These are phyloP conservation scores for Hyperoodon ampullatus DNA, from an alignment of 2,113 vertebrate species.

Conservation along the genomic window DNA sequence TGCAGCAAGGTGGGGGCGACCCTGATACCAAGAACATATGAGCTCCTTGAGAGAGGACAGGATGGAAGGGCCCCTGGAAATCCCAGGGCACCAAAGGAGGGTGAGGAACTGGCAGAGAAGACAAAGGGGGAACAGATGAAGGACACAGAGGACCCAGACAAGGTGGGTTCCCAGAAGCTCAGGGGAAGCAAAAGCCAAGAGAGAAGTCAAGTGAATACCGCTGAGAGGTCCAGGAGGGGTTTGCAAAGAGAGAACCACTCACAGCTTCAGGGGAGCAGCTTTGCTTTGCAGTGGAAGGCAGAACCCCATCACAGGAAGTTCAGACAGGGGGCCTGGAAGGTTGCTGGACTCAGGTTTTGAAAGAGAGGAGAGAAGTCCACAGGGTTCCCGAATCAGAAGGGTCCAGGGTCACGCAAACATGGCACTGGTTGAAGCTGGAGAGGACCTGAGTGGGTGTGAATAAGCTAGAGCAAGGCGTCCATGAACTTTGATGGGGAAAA, in stretches of 20 bases:
- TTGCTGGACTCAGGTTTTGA: not conserved
- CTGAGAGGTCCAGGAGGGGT: not conserved
- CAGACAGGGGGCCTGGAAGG: not conserved
- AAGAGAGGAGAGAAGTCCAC: not conserved
- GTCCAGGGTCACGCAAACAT: accelerated
- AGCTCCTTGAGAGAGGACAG: not conserved
- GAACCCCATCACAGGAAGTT: not conserved
- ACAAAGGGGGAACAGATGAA: too few relatives aligned
- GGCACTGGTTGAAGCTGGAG: too few relatives aligned
- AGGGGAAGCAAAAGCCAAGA: not conserved
- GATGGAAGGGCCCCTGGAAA: not conserved
- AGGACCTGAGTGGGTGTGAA: not conserved
- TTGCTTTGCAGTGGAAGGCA: not conserved
- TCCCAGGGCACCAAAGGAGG: not conserved
- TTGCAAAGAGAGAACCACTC: not conserved
- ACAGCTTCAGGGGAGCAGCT: not conserved
- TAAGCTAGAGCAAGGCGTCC: not conserved
- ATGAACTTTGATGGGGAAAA: not conserved
- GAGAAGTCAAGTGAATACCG: not conserved
- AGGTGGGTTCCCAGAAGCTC: not conserved
- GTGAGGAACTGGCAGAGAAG: not conserved
- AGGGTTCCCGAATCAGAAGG: too few relatives aligned
- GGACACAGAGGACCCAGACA: not conserved
- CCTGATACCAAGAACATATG: not conserved
- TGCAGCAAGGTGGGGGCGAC: accelerated